A percentile compares a stretch with the other conserved stretches of the same genome.
These are phyloP conservation scores for Hiodon alosoides DNA, from an alignment of 2,113 vertebrate species.

Conservation along the genomic window DNA sequence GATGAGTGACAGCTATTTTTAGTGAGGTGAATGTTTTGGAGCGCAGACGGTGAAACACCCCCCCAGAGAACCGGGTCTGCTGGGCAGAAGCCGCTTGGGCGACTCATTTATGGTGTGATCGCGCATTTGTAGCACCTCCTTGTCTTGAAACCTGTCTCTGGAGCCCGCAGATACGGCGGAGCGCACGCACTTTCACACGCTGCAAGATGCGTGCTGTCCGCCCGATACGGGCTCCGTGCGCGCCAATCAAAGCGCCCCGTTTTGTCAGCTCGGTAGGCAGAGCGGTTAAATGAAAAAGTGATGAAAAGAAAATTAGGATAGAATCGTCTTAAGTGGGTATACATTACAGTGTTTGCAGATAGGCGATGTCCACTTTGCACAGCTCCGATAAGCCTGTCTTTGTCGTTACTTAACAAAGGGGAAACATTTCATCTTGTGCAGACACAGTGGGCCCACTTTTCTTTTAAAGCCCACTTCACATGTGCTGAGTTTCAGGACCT, in stretches of 20 bases:
- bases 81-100: neutral
- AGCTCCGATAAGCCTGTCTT: slow-evolving; percentile 39
- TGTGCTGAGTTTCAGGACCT: slow-evolving; percentile 50
- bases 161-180: too few relatives aligned
- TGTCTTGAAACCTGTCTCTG: too few relatives aligned
- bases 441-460: slow-evolving; percentile 28
- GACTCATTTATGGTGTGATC: too few relatives aligned
- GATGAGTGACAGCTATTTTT: slow-evolving; percentile 42
- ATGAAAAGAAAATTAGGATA: neutral
- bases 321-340: neutral
- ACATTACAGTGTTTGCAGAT: neutral
- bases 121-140: too few relatives aligned
- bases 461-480: slow-evolving; percentile 15
- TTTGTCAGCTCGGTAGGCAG: neutral
- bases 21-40: slow-evolving; percentile 6
- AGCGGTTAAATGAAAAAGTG: neutral
- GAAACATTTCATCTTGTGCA: slow-evolving; percentile 32
- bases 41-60: slow-evolving; percentile 23
- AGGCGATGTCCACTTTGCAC: slow-evolving; percentile 29
- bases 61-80: neutral
- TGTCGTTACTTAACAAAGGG: slow-evolving; percentile 30
- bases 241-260: neutral
- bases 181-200: neutral
- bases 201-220: neutral
- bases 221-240: neutral